A percentile compares a stretch with the other conserved stretches of the same genome.
These are phyloP conservation scores for Apis mellifera DNA, from an alignment of 1,140 invertebrate genomes.

Conservation along the genomic window DNA sequence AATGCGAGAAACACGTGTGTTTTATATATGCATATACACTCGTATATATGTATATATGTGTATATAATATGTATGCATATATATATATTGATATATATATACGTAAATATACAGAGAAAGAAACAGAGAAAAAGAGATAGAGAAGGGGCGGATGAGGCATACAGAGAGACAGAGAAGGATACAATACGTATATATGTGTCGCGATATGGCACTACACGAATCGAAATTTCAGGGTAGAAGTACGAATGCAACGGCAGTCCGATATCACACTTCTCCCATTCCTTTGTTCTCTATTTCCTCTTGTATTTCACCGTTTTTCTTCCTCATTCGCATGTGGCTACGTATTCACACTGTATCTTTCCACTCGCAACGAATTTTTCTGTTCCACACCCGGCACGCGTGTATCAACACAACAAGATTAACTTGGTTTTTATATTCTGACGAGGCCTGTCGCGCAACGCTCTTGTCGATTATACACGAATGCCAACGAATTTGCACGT, in stretches of 20 bases:
- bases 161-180: constrained; percentile 15
- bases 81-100: constrained; percentile 29
- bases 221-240: constrained; percentile 50
- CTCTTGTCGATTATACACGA: background rate
- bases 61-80: constrained; percentile 14
- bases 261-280: constrained; percentile 35
- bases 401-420: constrained; percentile 1
- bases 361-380: constrained; percentile 2
- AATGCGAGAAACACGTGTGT: constrained; percentile 42
- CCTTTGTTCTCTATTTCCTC: constrained; percentile 15
- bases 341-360: background rate
- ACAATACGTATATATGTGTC: constrained; percentile 34
- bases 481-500: background rate
- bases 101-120: constrained; percentile 41
- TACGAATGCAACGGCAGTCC: constrained; percentile 45
- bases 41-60: constrained; percentile 22
- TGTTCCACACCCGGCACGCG: constrained; percentile 16
- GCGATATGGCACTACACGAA: constrained; percentile 48
- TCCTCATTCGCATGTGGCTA: background rate
- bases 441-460: constrained; percentile 6
- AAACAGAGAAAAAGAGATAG: constrained; percentile 21
- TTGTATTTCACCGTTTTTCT: background rate
- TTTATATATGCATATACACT: constrained; percentile 12
- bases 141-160: background rate
- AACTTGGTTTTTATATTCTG: background rate